Base-by-base conservation (phyloP, 2,113 vertebrate species). In the Ctenodactylus gundi region DNA sequence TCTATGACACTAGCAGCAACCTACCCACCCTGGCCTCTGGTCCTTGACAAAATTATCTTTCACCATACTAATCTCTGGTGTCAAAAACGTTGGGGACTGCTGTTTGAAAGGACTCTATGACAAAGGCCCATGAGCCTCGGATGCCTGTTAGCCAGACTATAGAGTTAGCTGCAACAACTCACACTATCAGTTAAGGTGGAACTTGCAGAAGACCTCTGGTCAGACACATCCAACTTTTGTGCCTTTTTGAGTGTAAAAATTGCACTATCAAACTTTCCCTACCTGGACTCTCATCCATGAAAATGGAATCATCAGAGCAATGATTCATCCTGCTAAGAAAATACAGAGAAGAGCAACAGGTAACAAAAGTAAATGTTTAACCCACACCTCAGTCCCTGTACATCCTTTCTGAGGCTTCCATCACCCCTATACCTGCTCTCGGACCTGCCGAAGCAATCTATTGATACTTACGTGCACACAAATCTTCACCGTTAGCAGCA, bases 281-380 rank as follows among this genome's bases (percentile, higher is more conserved):
- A 36, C 23, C 9, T 27, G 18, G 27, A 49, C 31, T 67, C 17
- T 88, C 55, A 55, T 41, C 77, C 55, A 64, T 8, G 20, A 49
- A 91, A 95, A 88, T 82, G 51, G 87, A 91, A 51, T 75, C 18
- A 94, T 46, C 21, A 86, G 27, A 73, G 78, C 91, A 82, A 92
- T 13, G 1, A 65, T 6, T 84, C 21, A 60, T 70, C 36, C 13
- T 76, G 15, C 29, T 34, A 41, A 67, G 64, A 83, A 53, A 85
- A 90, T n/a, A 15, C 23, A 78, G 49, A 85, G 17, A 18, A 89
- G 62, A n/a, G 31, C 58, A 62, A 91, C 20, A 73, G 2, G 44
- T 11, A 65, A 51, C 55, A 34, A 23, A 72, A 27, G 39, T 68
- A 49, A 77, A 55, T 60, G 84, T 58, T 39, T 49, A 29, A 34